Evolutionary conservation across 2,888 invertebrate species (phyloP).

Genomic region (Drosophila ezoana): DNA sequence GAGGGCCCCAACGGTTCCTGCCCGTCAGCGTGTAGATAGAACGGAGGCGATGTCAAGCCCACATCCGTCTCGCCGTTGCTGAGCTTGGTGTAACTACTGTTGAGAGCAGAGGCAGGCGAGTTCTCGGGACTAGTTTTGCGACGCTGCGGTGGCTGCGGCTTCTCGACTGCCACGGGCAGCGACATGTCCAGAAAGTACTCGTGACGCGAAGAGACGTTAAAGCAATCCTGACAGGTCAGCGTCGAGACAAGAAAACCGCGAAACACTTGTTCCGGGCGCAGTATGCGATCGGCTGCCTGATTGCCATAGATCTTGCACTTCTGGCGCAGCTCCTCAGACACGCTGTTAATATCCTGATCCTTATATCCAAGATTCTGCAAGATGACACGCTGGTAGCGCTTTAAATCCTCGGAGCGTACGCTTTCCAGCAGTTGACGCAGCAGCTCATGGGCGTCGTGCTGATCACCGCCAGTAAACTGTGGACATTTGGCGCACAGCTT

Average conservation of each 20-base stretch:
- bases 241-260: slow-evolving; percentile 96
- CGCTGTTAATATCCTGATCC: slow-evolving; percentile 90
- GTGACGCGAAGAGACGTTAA: slow-evolving; percentile 93
- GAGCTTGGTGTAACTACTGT: slow-evolving; percentile 35
- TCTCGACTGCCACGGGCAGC: slow-evolving; percentile 92
- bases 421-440: slow-evolving; percentile 95
- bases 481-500: slow-evolving; percentile 89
- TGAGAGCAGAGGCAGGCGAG: slow-evolving; percentile 19
- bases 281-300: slow-evolving; percentile 91
- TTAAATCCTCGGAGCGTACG: slow-evolving; percentile 91
- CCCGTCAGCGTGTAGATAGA: slow-evolving; percentile 63
- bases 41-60: slow-evolving; percentile 47
- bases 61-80: slow-evolving; percentile 39
- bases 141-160: slow-evolving; percentile 89
- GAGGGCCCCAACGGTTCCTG: slow-evolving; percentile 82
- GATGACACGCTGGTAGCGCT: slow-evolving; percentile 93
- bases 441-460: slow-evolving; percentile 98
- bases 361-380: slow-evolving; percentile 91
- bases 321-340: slow-evolving; percentile 90
- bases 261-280: slow-evolving; percentile 96
- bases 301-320: slow-evolving; percentile 93
- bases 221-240: slow-evolving; percentile 94
- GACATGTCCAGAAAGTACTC: slow-evolving; percentile 98
- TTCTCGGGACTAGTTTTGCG: slow-evolving; percentile 85
- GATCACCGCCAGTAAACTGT: slow-evolving; percentile 96